Percentiles rank a stretch among this genome's conserved stretches.
These are phyloP conservation scores for Drosophila subobscura DNA, from an alignment of 1,140 invertebrate genomes.

Conservation along the genomic window DNA sequence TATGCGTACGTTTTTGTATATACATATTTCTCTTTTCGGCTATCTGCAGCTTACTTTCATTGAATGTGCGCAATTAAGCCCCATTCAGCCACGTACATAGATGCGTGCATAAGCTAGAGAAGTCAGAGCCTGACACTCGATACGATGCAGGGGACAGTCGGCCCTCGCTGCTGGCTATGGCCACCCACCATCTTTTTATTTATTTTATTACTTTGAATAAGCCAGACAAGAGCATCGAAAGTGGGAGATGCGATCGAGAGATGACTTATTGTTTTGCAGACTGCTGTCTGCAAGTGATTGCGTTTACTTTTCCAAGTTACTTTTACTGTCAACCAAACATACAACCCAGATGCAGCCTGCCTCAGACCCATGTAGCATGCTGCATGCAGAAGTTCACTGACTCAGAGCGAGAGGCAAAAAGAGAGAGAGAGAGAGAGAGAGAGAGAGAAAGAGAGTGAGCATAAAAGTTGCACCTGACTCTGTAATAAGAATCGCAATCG, in stretches of 20 bases:
- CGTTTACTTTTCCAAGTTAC: slow-evolving; percentile 75
- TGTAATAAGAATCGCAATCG: slow-evolving; percentile 74
- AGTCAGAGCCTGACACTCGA: slow-evolving; percentile 18
- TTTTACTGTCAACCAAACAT: slow-evolving; percentile 76
- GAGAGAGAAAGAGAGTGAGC: slow-evolving; percentile 49
- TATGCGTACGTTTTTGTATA: slow-evolving; percentile 9
- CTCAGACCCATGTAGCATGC: slow-evolving; percentile 17
- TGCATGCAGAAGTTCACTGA: slow-evolving; percentile 63
- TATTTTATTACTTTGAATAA: slow-evolving; percentile 4
- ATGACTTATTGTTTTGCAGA: slow-evolving; percentile 34
- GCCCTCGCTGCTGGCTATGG: slow-evolving; percentile 62
- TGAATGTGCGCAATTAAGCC: slow-evolving; percentile 40
- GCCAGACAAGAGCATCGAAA: neutral
- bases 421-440: slow-evolving; percentile 30
- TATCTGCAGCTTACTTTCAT: slow-evolving; percentile 32
- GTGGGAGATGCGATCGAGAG: slow-evolving; percentile 20
- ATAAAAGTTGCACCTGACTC: slow-evolving; percentile 77
- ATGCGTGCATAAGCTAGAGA: slow-evolving; percentile 19
- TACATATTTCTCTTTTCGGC: slow-evolving; percentile 16
- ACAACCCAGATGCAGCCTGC: slow-evolving; percentile 38
- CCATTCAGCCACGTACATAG: slow-evolving; percentile 23
- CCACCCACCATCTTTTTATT: slow-evolving; percentile 62
- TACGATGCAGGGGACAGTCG: slow-evolving; percentile 14
- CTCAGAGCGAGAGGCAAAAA: slow-evolving; percentile 31
- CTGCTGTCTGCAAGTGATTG: slow-evolving; percentile 55